phyloP scores from a whole-genome alignment of 2,113 vertebrate genomes.

The Hiodon tergisus region DNA sequence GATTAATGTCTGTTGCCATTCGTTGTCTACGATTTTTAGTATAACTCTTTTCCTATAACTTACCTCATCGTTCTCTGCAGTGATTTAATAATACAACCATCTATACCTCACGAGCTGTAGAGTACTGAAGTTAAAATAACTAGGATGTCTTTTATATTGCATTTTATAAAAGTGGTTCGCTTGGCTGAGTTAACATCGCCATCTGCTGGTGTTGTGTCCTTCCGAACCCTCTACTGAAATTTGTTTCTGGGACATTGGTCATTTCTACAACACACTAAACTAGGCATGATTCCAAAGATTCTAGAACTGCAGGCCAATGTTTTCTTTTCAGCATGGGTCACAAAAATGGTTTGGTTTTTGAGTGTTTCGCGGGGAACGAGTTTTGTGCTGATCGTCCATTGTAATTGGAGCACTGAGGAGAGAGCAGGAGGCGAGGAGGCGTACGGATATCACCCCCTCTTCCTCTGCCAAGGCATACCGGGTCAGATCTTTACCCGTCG shows the following conservation, averaged over 20 bases:
- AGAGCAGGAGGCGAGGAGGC: not conserved
- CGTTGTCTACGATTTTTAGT: slow-evolving; percentile 12
- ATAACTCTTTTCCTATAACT: slow-evolving; percentile 6
- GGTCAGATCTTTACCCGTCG: not conserved
- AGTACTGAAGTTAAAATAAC: slow-evolving; percentile 17
- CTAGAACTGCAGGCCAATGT: too few species aligned
- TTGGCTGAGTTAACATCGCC: not conserved
- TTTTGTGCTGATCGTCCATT: slow-evolving; percentile 14
- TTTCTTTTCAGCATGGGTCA: not conserved
- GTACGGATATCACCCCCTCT: not conserved
- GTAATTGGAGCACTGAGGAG: slow-evolving; percentile 16
- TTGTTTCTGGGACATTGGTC: too few species aligned
- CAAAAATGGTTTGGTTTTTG: not conserved
- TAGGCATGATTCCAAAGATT: too few species aligned
- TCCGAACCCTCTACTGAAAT: too few species aligned
- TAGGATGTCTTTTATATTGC: slow-evolving; percentile 2
- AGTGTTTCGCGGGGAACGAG: slow-evolving; percentile 1
- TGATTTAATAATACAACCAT: slow-evolving; percentile 7
- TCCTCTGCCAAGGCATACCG: not conserved
- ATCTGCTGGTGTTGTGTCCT: not conserved
- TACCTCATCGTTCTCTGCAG: slow-evolving; percentile 23
- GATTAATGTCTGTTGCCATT: slow-evolving; percentile 10
- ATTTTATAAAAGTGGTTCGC: not conserved
- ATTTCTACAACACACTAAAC: too few species aligned
- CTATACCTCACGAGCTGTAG: slow-evolving; percentile 23